Evolutionary conservation across 1,140 invertebrate genomes (phyloP), one percentile per base, ranked within the genome.

Genomic region (Triops longicaudatus): DNA sequence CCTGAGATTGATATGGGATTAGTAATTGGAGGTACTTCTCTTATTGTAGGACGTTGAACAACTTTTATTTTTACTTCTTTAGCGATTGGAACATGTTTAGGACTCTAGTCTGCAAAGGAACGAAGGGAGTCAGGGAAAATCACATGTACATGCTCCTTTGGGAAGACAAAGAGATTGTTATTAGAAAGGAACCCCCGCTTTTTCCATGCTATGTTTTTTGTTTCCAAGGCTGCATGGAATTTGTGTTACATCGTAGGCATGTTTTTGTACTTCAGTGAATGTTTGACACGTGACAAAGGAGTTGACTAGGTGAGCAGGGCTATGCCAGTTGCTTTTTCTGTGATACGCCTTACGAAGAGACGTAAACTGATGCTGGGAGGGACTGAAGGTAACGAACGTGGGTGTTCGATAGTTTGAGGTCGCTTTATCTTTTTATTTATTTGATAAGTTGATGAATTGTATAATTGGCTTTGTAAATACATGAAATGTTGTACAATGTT

Each of bases 1-100:
- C 50, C 50, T 63, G 50, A 63, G 50, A 63, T 63, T n/a, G 50
- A 63, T n/a, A 22, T 63, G 50, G 50, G 50, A 22, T n/a, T 63
- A 22, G 50, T 63, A 17, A 22, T 63, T 63, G 50, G 50, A 63
- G 50, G 50, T 6, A 63, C 6, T 63, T 63, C 50, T 63, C 50
- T 74, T 78, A 73, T 44, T n/a, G 44, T 28, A 79, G 78, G 72
- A 79, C 74, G 14, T 28, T 43, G 76, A 79, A 63, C 42, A 77
- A 28, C 26, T 28, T 22, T 41, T 74, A 27, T 78, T 26, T 73
- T 50, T 73, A 31, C 73, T 78, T 31, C 27, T 79, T 76, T 73
- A 41, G 42, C 7, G 71, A 74, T 79, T 76, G 10, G 71, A 31
- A 9, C 74, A 75, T 77, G 76, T 41, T 41, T 79, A 74, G 9